Base-by-base conservation (phyloP, 2,888 invertebrate genomes). In the Phyllotreta cruciferae region DNA sequence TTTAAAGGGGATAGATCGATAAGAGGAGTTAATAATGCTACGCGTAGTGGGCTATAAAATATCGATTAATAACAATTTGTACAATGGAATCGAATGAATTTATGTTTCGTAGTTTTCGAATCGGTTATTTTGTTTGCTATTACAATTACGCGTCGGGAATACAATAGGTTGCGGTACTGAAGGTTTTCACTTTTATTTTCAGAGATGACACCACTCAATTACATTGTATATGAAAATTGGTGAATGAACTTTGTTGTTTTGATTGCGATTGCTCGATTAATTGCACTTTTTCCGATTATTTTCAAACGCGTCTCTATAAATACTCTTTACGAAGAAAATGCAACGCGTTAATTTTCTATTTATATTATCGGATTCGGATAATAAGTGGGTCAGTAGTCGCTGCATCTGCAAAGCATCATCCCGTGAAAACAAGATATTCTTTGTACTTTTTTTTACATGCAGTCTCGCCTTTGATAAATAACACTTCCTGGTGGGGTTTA, bases 1-100 rank as follows among this genome's bases (percentile, higher is more conserved):
- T 24, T 24, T 24, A 24, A 24, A 24, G 24, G 24, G 24, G 24
- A 24, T 24, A 24, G 24, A 24, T 24, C 24, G 24, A 24, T 24
- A 24, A 4, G 24, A 24, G 24, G n/a, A 24, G 4, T 24, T 24
- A 24, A 3, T 3, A 24, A 24, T 24, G 24, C 24, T 24, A 3
- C 4, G 24, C 24, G 3, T 35, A n/a, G 34, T 8, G 2, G 36
- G 35, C 11, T 10, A 49, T 49, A 49, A 49, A 49, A 49, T 49
- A 49, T 49, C 49, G 49, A 49, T 49, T 49, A 49, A 49, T 49
- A 49, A 49, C 49, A 49, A 49, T 49, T 49, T 49, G 49, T 34
- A 3, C 49, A 49, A 49, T 49, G 49, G 9, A 9, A n/a, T 36
- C 36, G 49, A 49, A 49, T 49, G 49, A 49, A 14, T 47, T 47